phyloP scores from a whole-genome alignment of 2,797 vertebrate species.

The Darevskia nairensis region DNA sequence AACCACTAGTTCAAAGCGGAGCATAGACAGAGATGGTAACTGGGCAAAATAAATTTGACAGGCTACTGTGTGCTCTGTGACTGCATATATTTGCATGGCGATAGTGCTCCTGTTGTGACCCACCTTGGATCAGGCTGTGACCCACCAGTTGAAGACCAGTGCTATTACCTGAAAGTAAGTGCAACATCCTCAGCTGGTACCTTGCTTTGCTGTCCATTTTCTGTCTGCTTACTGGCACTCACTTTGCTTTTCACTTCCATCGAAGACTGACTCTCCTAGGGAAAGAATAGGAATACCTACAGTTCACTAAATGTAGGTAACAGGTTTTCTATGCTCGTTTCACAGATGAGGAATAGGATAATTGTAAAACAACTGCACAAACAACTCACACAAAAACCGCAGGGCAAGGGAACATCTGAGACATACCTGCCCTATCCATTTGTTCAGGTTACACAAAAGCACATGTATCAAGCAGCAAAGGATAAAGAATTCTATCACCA shows the following conservation, averaged over 20 bases:
- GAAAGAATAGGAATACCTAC: conserved; percentile 50
- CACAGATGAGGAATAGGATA: background rate
- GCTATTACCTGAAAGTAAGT: conserved; percentile 87
- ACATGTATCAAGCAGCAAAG: conserved; percentile 50
- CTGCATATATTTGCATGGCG: no score
- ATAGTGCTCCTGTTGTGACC: background rate
- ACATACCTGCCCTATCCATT: conserved; percentile 18
- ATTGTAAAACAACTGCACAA: conserved; percentile 34
- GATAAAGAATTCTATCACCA: conserved; percentile 48
- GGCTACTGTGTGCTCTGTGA: background rate
- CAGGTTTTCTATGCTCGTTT: background rate
- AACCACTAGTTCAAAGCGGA: background rate
- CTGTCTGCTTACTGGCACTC: conserved; percentile 83
- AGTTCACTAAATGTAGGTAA: background rate
- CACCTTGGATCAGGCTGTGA: background rate
- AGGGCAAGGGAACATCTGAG: conserved; percentile 39
- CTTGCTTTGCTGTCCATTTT: conserved; percentile 96
- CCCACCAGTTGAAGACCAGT: background rate
- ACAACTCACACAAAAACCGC: conserved; percentile 46
- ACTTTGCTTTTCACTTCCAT: conserved; percentile 93
- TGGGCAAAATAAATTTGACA: background rate
- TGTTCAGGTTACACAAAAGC: conserved; percentile 39
- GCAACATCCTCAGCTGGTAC: conserved; percentile 91
- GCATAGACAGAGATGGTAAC: background rate
- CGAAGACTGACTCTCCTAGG: conserved; percentile 89